Evolutionary conservation across 2,797 vertebrate genomes (phyloP).

Genomic region (Darevskia nairensis): DNA sequence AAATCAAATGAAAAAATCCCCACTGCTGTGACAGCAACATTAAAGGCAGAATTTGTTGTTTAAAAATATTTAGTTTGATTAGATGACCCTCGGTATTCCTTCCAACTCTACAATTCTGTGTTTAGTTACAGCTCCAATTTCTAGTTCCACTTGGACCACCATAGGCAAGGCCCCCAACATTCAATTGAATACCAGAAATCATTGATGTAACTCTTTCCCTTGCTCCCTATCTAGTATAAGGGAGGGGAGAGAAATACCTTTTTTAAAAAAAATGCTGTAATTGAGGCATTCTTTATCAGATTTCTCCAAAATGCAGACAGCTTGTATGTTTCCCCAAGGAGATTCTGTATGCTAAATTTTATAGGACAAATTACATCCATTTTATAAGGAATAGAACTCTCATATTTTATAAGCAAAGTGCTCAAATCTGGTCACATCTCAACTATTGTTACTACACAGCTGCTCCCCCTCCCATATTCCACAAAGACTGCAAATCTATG

Average conservation of each 20-base stretch:
- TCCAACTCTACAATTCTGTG: too few species aligned
- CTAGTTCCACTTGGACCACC: not conserved
- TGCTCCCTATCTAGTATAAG: not conserved
- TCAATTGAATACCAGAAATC: not conserved
- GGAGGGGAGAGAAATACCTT: not conserved
- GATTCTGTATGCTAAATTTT: not conserved
- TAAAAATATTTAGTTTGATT: too few species aligned
- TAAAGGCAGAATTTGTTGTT: not conserved
- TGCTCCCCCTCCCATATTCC: not conserved
- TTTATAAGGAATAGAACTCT: too few species aligned
- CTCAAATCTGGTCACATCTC: too few species aligned
- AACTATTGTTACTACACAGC: not conserved
- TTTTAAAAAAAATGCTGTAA: not conserved
- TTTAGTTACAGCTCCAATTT: not conserved
- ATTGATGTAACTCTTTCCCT: not conserved
- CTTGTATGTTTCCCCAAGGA: not conserved
- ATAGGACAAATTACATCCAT: too few species aligned
- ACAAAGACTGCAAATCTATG: not conserved
- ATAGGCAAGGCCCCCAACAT: not conserved
- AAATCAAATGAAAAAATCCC: too few species aligned
- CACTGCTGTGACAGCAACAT: not conserved
- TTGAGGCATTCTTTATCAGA: not conserved
- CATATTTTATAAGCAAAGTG: too few species aligned
- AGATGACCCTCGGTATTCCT: too few species aligned
- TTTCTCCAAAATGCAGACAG: not conserved